These are phyloP conservation scores for Diadumene lineata DNA, from an alignment of 92 coral and sea anemone genomes.

Conservation along the genomic window DNA sequence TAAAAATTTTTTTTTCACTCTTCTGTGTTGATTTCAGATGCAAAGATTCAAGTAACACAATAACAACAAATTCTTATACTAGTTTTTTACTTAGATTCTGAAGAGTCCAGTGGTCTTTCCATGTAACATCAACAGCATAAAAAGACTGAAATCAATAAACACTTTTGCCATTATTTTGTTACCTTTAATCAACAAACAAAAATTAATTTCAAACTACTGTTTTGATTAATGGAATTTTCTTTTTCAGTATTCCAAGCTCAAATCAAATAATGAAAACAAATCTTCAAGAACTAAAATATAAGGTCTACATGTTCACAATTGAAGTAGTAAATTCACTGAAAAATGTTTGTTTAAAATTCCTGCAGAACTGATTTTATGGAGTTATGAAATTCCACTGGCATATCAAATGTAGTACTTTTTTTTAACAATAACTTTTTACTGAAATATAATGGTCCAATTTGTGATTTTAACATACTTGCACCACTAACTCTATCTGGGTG, in stretches of 20 bases:
- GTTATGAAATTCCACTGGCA: background rate
- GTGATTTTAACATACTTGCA: background rate
- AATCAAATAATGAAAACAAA: too few species aligned
- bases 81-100: too few species aligned
- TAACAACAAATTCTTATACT: too few species aligned
- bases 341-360: background rate
- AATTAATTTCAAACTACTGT: background rate
- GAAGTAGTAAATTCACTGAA: background rate
- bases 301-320: background rate
- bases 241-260: too few species aligned
- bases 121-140: too few species aligned
- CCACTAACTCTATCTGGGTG: too few species aligned
- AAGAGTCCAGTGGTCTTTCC: too few species aligned
- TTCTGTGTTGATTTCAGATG: too few species aligned
- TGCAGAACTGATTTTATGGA: background rate
- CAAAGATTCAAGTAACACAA: too few species aligned
- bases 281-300: background rate
- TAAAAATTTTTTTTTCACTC: too few species aligned
- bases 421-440: background rate
- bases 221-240: background rate
- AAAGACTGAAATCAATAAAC: too few species aligned
- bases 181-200: background rate
- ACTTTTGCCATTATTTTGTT: too few species aligned
- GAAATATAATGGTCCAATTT: constrained; percentile 6
- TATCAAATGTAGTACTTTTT: background rate